Evolutionary conservation across 2,888 invertebrate genomes (phyloP), one percentile per base, ranked within the genome.

Genomic region (Ctenicera cuprea): DNA sequence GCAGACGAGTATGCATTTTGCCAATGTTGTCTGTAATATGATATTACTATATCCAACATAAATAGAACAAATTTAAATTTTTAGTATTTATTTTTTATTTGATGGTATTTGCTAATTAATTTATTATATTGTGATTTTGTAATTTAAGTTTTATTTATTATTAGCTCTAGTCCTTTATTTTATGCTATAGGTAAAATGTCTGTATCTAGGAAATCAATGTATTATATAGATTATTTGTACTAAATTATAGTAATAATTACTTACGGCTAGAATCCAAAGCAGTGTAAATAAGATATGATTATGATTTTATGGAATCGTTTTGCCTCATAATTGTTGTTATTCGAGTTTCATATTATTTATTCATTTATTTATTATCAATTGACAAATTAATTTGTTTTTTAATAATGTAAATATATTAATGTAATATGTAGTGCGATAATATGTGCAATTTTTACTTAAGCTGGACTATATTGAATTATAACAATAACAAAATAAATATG

Each of bases 181-280:
- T 50, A 50, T n/a, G n/a, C n/a, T n/a, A 50, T 9, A 3, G 11
- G 3, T 50, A 2, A 14, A 4, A 20, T 8, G n/a, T n/a, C n/a
- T 12, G 59, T 59, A 59, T 59, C 9, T 57, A 33, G 7, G 33
- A 33, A 33, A 33, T 33, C 7, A 33, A 45, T 45, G n/a, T 16
- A 18, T 3, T 30, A 18, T 66, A 61, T 57, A 33, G 33, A 1
- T 9, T 33, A 33, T 33, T 33, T 33, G 7, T 33, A 33, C 7
- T 33, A 33, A 33, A 26, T 2, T 5, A 3, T 26, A 33, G 9
- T 33, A 33, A 33, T 33, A 33, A 33, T 33, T 33, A 72, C 72
- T 33, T 33, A 72, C 72, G 72, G 72, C 72, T 72, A 72, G 52
- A 72, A 72, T 72, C 72, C 72, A 72, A 72, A 72, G 72, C 38